Evolutionary conservation across 2,797 vertebrate genomes (phyloP).

Genomic region (Morelia viridis): DNA sequence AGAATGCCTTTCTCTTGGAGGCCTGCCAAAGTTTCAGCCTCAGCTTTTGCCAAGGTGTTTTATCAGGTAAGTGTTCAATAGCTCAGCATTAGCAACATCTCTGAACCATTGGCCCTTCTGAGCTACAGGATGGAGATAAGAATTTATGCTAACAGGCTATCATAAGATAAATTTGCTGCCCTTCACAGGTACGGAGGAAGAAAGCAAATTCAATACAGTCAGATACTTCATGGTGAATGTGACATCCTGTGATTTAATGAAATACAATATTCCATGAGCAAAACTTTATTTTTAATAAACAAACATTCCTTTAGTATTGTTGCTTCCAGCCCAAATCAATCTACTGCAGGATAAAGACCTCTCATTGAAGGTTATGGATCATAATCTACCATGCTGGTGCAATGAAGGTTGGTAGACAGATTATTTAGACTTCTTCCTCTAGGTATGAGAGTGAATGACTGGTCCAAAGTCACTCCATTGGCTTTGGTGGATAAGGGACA

Average conservation of each 20-base stretch:
- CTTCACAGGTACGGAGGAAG: not conserved
- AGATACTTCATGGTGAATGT: not conserved
- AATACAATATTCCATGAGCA: not conserved
- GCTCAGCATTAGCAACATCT: not conserved
- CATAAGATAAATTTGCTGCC: not conserved
- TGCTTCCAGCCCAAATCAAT: too few species aligned
- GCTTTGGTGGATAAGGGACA: too few species aligned
- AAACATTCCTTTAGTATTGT: too few species aligned
- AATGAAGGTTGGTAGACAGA: too few species aligned
- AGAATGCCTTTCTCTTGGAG: not conserved
- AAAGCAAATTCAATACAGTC: too few species aligned
- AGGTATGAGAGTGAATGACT: too few species aligned
- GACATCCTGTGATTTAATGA: not conserved
- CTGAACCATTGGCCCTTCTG: not conserved
- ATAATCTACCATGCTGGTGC: not conserved
- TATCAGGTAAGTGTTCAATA: not conserved
- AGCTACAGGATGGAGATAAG: not conserved
- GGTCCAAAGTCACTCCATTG: too few species aligned
- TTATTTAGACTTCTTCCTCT: too few species aligned
- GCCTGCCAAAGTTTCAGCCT: not conserved
- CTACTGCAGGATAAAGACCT: not conserved
- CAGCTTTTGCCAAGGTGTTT: not conserved
- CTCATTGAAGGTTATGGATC: not conserved
- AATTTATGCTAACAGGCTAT: not conserved
- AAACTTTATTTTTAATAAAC: not conserved